Conservation (phyloP, 2,888 invertebrate species). For the Alloscopus bannaensis region DNA sequence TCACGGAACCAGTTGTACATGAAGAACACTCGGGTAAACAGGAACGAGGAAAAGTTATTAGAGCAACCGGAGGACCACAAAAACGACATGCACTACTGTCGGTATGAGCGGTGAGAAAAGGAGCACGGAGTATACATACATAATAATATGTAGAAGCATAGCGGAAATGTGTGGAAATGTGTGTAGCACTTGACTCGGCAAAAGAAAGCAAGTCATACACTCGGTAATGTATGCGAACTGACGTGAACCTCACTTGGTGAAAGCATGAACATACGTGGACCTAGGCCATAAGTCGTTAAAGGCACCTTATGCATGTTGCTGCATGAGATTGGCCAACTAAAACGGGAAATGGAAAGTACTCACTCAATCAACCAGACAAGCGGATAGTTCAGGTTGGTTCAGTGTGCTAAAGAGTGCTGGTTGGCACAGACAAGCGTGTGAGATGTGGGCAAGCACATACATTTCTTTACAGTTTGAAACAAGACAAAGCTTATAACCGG, state of each 20-base stretch:
- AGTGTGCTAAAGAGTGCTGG: not conserved
- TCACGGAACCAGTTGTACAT: not conserved
- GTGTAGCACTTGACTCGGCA: too few relatives aligned
- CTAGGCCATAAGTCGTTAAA: too few relatives aligned
- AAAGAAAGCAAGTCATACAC: too few relatives aligned
- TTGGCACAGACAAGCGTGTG: not conserved
- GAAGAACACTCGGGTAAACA: conserved; percentile 16
- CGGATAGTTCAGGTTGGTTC: conserved; percentile 1
- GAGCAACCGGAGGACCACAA: conserved; percentile 31
- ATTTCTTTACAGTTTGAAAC: not conserved
- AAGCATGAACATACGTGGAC: too few relatives aligned
- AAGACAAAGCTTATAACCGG: not conserved
- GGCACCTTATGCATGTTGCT: not conserved
- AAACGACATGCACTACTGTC: conserved; percentile 11
- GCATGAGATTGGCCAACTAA: not conserved
- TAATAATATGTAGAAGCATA: too few relatives aligned
- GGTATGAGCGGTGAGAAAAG: too few relatives aligned
- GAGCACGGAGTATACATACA: too few relatives aligned
- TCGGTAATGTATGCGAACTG: too few relatives aligned
- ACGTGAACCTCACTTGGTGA: too few relatives aligned
- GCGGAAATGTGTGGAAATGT: too few relatives aligned
- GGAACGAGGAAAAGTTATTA: conserved; percentile 37
- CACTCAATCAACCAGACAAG: conserved; percentile 19
- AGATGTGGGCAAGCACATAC: not conserved
- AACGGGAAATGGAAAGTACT: conserved; percentile 4